A percentile compares a stretch with the other conserved stretches of the same genome.
phyloP scores from a whole-genome alignment of 2,797 vertebrate genomes.

The Ceryle rudis region DNA sequence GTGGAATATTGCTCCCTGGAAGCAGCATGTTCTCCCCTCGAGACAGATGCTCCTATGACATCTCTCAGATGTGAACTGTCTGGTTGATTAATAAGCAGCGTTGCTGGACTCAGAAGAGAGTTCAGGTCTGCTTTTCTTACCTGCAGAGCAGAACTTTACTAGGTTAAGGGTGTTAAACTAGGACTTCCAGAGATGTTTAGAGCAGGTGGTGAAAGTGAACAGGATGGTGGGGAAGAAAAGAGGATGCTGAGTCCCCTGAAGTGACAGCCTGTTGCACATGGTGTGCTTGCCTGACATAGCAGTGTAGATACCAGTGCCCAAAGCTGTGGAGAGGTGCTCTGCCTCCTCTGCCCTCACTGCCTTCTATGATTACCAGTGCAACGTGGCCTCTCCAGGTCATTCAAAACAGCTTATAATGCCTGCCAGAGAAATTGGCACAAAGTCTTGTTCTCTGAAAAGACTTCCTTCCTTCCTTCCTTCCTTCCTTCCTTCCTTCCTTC shows the following conservation, averaged over 20 bases:
- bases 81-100: constrained; percentile 1
- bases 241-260: neutral
- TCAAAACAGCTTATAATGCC: neutral
- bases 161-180: neutral
- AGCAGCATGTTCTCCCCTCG: fast-evolving
- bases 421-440: neutral
- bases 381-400: neutral
- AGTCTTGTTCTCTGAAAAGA: neutral
- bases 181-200: neutral
- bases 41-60: neutral
- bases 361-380: fast-evolving
- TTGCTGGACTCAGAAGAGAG: neutral
- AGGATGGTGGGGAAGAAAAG: neutral
- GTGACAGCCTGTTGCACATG: neutral
- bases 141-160: neutral
- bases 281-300: neutral
- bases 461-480: neutral
- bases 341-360: fast-evolving
- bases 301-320: neutral
- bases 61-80: neutral
- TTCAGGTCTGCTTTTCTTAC: neutral
- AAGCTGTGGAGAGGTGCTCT: neutral
- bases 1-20: neutral
- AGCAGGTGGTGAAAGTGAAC: neutral
- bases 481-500: neutral